A percentile compares a stretch with the other conserved stretches of the same genome.
Evolutionary conservation across 92 coral and sea anemone species (phyloP).

Genomic region (Zoanthus solanderi): DNA sequence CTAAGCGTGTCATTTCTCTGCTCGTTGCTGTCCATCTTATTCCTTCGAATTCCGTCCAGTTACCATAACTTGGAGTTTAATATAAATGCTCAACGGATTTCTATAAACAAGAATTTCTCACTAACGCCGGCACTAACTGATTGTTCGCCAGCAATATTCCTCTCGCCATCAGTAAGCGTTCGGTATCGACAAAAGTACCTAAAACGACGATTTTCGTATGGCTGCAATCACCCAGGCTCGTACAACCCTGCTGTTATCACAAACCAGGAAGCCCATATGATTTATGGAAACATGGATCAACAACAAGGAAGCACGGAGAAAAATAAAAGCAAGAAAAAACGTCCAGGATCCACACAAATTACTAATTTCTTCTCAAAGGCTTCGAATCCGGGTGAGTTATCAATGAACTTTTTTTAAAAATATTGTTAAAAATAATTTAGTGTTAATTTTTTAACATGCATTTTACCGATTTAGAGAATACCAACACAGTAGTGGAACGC

Average conservation of each 20-base stretch:
- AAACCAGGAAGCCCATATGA: slow-evolving; percentile 62
- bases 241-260: slow-evolving; percentile 60
- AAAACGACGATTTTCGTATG: slow-evolving; percentile 57
- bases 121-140: slow-evolving; percentile 26
- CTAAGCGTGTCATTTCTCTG: slow-evolving; percentile 41
- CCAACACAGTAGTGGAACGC: slow-evolving; percentile 26
- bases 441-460: slow-evolving; percentile 31
- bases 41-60: slow-evolving; percentile 44
- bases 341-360: slow-evolving; percentile 36
- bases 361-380: slow-evolving; percentile 28
- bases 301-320: slow-evolving; percentile 39
- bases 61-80: slow-evolving; percentile 33
- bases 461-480: slow-evolving; percentile 23
- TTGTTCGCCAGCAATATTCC: slow-evolving; percentile 37
- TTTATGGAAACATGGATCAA: slow-evolving; percentile 51
- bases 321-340: slow-evolving; percentile 30
- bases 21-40: slow-evolving; percentile 44
- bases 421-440: slow-evolving; percentile 28
- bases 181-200: slow-evolving; percentile 52
- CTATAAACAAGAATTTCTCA: slow-evolving; percentile 33
- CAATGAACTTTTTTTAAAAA: slow-evolving; percentile 22
- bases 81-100: slow-evolving; percentile 31
- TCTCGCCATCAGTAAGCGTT: slow-evolving; percentile 39
- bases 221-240: slow-evolving; percentile 63
- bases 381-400: slow-evolving; percentile 28